Base-by-base conservation (phyloP, 2,888 invertebrate species). In the Diarsia mendica region DNA sequence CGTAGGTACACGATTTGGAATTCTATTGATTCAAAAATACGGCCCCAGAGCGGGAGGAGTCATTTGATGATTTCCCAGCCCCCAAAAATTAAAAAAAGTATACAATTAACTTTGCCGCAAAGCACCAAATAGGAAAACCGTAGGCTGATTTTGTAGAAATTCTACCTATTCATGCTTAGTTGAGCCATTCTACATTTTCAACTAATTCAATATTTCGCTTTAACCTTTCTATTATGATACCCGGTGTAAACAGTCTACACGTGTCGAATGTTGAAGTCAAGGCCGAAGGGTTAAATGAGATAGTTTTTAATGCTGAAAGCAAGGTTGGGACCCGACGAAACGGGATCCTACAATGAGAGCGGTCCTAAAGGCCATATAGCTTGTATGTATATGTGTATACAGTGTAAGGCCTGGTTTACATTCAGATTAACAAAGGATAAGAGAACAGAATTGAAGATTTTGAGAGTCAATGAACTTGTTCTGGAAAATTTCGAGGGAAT, bases 231-330 rank as follows among this genome's bases (percentile, higher is more conserved):
- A n/a, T 28, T 20, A 10, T 33, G 13, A 33, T 9, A 39, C 18
- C 9, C 15, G 2, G 49, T 28, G 10, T 46, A 33, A 20, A 65
- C 20, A 9, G 33, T 13, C 33, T 55, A 79, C 66, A 79, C 39
- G 58, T 1, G 53, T 44, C 44, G 8, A 28, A 55, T 68, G 60
- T 58, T 58, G 60, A 39, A 70, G 69, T 70, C 80, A 79, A 70
- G 80, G 66, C 33, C 65, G 15, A n/a, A 63, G 68, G 49, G 18
- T 49, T 49, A 23, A 55, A 49, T 33, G 61, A 55, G 53, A 75
- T 80, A 79, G 80, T 80, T 79, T 75, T 75, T 67, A 79, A 80
- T 80, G 49, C 61, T 48, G 9, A 67, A 66, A 74, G 60, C 20
- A 44, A 79, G 28, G 48, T 65, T 53, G 48, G 48, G 53, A 20